Percentiles rank a stretch among this genome's conserved stretches.
Conservation (phyloP, 2,888 invertebrate genomes). For the Drosophila helvetica region DNA sequence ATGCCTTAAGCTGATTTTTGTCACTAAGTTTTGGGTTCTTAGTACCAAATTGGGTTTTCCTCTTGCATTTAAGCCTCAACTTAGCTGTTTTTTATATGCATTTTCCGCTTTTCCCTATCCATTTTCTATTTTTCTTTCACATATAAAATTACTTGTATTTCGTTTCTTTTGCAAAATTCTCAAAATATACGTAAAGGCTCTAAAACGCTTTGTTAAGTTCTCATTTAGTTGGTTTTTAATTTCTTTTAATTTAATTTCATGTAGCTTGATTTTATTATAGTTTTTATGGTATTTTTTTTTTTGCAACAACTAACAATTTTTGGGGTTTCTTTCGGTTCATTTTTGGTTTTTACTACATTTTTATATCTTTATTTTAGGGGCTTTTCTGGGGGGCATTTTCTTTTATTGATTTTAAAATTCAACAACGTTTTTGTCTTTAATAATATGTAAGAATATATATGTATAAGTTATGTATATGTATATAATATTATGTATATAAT, state of each 20-base stretch:
- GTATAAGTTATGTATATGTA: constrained; percentile 60
- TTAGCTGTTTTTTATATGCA: constrained; percentile 48
- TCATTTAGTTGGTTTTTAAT: constrained; percentile 51
- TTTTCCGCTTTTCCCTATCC: constrained; percentile 18
- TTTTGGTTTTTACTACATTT: constrained; percentile 52
- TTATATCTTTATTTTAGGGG: constrained; percentile 52
- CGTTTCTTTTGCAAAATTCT: constrained; percentile 71
- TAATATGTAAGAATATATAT: constrained; percentile 68
- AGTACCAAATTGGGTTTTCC: constrained; percentile 63
- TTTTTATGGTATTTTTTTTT: constrained; percentile 28
- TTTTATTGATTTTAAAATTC: constrained; percentile 74
- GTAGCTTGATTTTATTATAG: constrained; percentile 47
- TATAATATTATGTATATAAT: constrained; percentile 58
- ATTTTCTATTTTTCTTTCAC: constrained; percentile 32
- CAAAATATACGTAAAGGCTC: constrained; percentile 83
- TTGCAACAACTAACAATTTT: constrained; percentile 80
- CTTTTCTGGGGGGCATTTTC: constrained; percentile 39
- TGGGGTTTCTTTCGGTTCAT: constrained; percentile 33
- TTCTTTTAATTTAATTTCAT: constrained; percentile 47
- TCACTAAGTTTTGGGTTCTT: constrained; percentile 35
- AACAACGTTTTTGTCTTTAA: constrained; percentile 71
- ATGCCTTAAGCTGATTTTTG: constrained; percentile 52
- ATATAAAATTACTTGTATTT: constrained; percentile 74
- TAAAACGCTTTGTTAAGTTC: constrained; percentile 71
- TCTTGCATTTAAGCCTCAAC: constrained; percentile 34